Base-by-base conservation (phyloP, 1,140 invertebrate genomes). In the Amphibalanus amphitrite region DNA sequence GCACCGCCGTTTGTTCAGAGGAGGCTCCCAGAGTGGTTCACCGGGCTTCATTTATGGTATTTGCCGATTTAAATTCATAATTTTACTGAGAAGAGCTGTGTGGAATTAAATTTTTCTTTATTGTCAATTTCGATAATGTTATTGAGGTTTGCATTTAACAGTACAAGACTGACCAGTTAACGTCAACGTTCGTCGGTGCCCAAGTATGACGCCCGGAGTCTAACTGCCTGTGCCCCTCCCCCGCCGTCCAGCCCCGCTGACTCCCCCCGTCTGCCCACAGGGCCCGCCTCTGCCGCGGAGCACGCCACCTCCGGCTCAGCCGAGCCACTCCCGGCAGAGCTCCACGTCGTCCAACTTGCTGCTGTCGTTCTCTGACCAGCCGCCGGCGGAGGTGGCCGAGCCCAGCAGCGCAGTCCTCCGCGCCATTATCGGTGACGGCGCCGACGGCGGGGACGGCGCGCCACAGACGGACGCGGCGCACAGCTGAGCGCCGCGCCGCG, bases 1-100 rank as follows among this genome's bases (percentile, higher is more conserved):
- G 90, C 75, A 85, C 92, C n/a, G 92, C 47, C 25, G 47, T 59
- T 25, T 59, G 47, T 59, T 25, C 25, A 13, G 13, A 13, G 13
- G 13, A 15, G 13, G 13, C 47, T 59, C 47, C 25, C 47, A 15
- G 47, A 15, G 47, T 59, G 47, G 13, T 13, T 59, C 25, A 25
- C 25, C 13, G 47, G 47, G 13, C 13, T 59, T 25, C 47, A 59
- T 13, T 59, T 13, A 25, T 13, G 13, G 47, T 59, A 25, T 59
- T 59, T 38, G 38, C 38, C 17, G 38, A 17, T 38, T 38, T 38
- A 17, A 38, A 38, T 38, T 6, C 38, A 17, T 59, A 59, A 25
- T 59, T 59, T 59, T 13, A 25, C 13, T 59, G 47, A 15, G 25
- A 59, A 25, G 47, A 13, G 47, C 47, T 59, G 25, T 59, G 25